These are phyloP conservation scores for Tauraco hartlaubi DNA, from an alignment of 2,797 vertebrate genomes.

Conservation along the genomic window DNA sequence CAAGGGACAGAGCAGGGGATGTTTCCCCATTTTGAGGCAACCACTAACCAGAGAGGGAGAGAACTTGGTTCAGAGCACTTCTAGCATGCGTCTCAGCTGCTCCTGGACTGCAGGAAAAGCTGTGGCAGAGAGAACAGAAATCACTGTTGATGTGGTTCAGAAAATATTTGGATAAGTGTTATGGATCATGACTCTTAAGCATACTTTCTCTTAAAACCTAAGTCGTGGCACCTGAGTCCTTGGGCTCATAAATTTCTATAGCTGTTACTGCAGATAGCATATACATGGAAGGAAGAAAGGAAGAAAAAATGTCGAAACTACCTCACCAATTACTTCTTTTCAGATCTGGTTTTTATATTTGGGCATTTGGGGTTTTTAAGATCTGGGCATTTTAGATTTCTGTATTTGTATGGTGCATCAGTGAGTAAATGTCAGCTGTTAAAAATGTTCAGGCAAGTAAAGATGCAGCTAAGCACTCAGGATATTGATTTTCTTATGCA, in stretches of 20 bases:
- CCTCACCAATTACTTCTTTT: neutral
- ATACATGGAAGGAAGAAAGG: neutral
- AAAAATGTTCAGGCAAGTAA: neutral
- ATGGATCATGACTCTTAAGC: constrained; percentile 5
- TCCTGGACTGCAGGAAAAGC: neutral
- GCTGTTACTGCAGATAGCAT: neutral
- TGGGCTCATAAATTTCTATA: neutral
- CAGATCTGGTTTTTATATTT: neutral
- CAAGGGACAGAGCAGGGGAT: neutral
- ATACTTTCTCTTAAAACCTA: neutral
- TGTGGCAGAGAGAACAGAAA: neutral
- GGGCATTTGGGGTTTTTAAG: neutral
- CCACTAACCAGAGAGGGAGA: neutral
- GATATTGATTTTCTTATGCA: neutral
- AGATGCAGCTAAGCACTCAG: neutral
- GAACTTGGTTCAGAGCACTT: neutral
- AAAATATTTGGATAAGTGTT: neutral
- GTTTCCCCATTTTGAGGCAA: neutral
- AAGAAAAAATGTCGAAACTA: neutral
- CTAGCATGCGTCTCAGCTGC: neutral
- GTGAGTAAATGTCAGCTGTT: neutral
- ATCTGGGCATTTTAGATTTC: neutral
- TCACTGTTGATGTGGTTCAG: neutral
- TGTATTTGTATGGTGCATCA: neutral
- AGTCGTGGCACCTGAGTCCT: neutral